phyloP scores from a whole-genome alignment of 2,113 vertebrate genomes.

The Microtus pennsylvanicus region DNA sequence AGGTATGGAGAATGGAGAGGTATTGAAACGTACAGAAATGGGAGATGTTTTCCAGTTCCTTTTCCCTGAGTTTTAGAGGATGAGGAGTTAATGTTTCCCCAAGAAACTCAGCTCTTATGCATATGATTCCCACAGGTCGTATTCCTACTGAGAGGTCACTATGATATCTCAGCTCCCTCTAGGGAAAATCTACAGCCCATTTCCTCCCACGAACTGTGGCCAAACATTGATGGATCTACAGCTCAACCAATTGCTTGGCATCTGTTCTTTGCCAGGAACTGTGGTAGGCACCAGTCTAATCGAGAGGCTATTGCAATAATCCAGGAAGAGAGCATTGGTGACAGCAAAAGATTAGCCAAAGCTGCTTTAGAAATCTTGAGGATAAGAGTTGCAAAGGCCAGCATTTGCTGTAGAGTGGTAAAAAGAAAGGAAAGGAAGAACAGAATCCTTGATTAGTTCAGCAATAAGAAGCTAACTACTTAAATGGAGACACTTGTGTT shows the following conservation, averaged over 20 bases:
- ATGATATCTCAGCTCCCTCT: constrained; percentile 7
- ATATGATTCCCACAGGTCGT: not conserved
- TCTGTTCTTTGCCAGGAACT: constrained; percentile 14
- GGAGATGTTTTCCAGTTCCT: not conserved
- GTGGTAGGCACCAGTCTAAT: not conserved
- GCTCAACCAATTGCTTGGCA: not conserved
- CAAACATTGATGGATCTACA: not conserved
- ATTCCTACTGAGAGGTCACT: constrained; percentile 2
- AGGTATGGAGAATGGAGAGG: not conserved
- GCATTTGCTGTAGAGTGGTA: not conserved
- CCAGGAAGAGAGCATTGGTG: not conserved
- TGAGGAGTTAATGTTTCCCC: not conserved
- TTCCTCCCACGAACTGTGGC: not conserved
- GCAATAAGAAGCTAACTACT: not conserved
- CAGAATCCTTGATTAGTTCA: not conserved
- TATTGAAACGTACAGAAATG: not conserved
- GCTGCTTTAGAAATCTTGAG: not conserved
- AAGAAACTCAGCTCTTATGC: not conserved
- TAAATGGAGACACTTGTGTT: not conserved
- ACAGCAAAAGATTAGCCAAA: not conserved
- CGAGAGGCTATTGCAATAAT: not conserved
- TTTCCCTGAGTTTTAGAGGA: not conserved
- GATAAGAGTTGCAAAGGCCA: not conserved
- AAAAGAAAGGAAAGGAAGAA: not conserved
- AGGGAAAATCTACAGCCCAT: not conserved